Conservation (phyloP, 2,888 invertebrate genomes). For the Tribolium freemani region DNA sequence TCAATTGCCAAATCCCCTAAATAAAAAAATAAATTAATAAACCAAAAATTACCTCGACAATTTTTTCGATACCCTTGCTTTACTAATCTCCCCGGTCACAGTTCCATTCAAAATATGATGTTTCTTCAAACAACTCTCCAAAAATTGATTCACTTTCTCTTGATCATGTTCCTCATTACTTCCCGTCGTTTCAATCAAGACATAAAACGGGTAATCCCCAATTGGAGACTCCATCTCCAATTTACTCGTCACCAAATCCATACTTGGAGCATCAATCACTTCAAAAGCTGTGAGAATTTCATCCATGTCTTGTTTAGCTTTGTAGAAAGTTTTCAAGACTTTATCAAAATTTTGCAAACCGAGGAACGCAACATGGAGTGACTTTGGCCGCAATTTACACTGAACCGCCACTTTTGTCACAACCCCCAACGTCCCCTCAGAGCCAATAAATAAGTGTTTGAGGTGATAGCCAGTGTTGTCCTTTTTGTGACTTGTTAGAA, state of each 20-base stretch:
- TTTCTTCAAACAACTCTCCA: conserved; percentile 79
- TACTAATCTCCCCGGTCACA: conserved; percentile 82
- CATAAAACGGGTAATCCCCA: conserved; percentile 82
- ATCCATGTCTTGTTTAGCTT: conserved; percentile 81
- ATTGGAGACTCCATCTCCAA: conserved; percentile 75
- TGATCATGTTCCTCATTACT: conserved; percentile 86
- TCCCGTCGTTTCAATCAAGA: conserved; percentile 89
- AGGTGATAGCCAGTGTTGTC: conserved; percentile 98
- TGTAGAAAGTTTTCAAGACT: conserved; percentile 81
- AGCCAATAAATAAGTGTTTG: conserved; percentile 96
- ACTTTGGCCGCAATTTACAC: conserved; percentile 85
- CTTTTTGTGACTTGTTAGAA: conserved; percentile 88
- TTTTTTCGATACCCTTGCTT: conserved; percentile 74
- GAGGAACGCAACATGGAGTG: conserved; percentile 87
- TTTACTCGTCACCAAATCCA: conserved; percentile 76
- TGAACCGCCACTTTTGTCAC: conserved; percentile 93
- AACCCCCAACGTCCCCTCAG: conserved; percentile 96
- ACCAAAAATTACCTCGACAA: background rate
- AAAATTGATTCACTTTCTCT: conserved; percentile 85
- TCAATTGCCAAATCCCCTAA: conserved; percentile 84
- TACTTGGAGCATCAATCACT: conserved; percentile 85
- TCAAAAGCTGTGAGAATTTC: conserved; percentile 97
- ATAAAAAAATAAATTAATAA: background rate
- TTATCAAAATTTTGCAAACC: conserved; percentile 84
- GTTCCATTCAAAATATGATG: conserved; percentile 86